Base-by-base conservation (phyloP, 1,140 invertebrate species). In the Lasioglossum albipes region DNA sequence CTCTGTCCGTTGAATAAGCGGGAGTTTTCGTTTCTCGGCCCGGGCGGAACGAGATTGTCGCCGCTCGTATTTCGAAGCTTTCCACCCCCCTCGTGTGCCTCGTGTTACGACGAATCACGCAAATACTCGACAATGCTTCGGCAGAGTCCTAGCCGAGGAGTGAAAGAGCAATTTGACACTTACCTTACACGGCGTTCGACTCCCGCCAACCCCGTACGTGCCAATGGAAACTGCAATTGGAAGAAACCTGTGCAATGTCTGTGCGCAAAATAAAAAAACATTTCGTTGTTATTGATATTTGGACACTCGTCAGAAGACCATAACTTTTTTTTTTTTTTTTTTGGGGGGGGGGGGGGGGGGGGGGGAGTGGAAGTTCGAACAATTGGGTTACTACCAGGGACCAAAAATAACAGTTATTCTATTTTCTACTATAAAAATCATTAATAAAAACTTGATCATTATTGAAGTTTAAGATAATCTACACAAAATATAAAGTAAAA, bases 71-170 rank as follows among this genome's bases (percentile, higher is more conserved):
- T 65, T 65, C 42, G 20, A 36, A 41, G 18, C 42, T 65, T 64
- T 13, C 45, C 45, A 2, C n/a, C 7, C 61, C 36, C 20, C 31
- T n/a, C n/a, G n/a, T n/a, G n/a, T 42, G 10, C 10, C 18, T 54
- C 61, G 45, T 20, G 59, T 75, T 66, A 64, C 73, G 36, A 10
- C 62, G 61, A 66, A 54, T 75, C 27, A 52, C 45, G 62, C 27
- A 13, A 75, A 75, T 66, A 41, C 61, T 22, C 61, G 5, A 41
- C 20, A 75, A 65, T 65, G 18, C 6, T 9, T 52, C 57, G 20
- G 57, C 20, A n/a, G 57, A n/a, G 22, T n/a, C 22, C 10, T 12
- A 13, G 13, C 10, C 13, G 16, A 1, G 4, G 20, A 27, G 9
- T 1, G 13, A 22, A 54, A 36, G 12, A 18, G 12, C 52, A 65